phyloP scores from a whole-genome alignment of 2,888 invertebrate species.

The Strigamia maritima region DNA sequence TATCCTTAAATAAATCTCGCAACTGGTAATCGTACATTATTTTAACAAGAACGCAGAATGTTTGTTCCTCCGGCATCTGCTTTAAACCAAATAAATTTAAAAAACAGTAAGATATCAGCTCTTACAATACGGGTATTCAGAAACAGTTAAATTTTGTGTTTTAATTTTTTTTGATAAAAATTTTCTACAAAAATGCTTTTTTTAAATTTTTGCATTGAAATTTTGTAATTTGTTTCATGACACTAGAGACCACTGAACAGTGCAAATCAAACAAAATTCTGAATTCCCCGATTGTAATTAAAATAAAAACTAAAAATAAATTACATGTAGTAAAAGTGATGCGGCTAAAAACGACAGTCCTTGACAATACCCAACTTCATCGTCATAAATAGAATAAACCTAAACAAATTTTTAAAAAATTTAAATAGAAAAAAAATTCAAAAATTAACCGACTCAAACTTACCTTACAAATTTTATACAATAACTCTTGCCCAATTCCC shows the following conservation, averaged over 20 bases:
- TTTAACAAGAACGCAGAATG: conserved; percentile 92
- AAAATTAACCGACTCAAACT: neutral
- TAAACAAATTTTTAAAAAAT: conserved; percentile 50
- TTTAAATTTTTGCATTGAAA: too few species aligned
- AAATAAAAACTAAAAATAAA: conserved; percentile 54
- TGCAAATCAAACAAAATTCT: neutral
- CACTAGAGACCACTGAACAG: too few species aligned
- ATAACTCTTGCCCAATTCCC: conserved; percentile 90
- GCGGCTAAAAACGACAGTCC: conserved; percentile 97
- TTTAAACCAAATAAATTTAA: conserved; percentile 7
- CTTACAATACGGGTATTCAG: too few species aligned
- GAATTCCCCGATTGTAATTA: neutral
- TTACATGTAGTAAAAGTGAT: conserved; percentile 88
- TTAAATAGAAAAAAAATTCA: neutral
- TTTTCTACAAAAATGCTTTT: too few species aligned
- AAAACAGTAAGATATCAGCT: neutral
- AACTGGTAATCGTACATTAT: conserved; percentile 96
- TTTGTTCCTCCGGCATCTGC: conserved; percentile 99
- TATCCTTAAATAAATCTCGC: conserved; percentile 91
- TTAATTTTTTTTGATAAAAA: too few species aligned
- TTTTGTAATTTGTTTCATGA: too few species aligned
- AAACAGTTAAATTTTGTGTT: too few species aligned
- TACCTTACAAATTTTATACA: conserved; percentile 83
- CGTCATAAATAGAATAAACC: conserved; percentile 95
- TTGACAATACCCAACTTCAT: conserved; percentile 98